Conservation (phyloP, 2,797 vertebrate species). For the Zalophus californianus region DNA sequence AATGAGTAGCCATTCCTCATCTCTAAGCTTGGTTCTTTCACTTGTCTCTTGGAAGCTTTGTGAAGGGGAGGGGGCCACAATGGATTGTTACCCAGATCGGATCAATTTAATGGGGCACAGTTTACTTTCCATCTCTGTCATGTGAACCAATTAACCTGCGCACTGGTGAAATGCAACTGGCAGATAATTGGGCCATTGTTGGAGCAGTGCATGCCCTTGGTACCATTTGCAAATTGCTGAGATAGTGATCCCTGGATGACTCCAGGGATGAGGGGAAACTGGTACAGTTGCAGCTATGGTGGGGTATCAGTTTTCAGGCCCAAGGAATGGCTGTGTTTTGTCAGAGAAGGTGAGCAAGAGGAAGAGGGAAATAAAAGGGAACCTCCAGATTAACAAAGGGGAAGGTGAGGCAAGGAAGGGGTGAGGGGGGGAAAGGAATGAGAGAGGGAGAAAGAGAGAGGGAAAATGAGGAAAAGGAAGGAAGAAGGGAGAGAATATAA, state of each 20-base stretch:
- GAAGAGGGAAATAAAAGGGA: background rate
- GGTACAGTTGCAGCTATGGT: background rate
- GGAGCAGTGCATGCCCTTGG: background rate
- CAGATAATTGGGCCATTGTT: slow-evolving; percentile 60
- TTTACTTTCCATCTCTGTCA: slow-evolving; percentile 62
- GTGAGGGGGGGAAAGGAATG: slow-evolving; percentile 63
- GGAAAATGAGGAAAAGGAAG: background rate
- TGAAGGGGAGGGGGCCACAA: slow-evolving; percentile 2
- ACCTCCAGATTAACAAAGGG: background rate
- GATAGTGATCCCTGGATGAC: slow-evolving; percentile 19
- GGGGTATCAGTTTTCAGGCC: background rate
- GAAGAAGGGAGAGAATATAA: background rate
- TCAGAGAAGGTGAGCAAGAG: background rate
- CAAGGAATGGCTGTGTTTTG: background rate
- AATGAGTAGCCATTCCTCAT: slow-evolving; percentile 53
- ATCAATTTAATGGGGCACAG: slow-evolving; percentile 24
- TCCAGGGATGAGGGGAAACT: background rate
- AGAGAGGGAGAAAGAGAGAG: background rate
- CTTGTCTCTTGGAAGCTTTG: slow-evolving; percentile 43
- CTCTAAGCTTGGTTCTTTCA: background rate
- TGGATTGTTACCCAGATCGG: slow-evolving; percentile 2
- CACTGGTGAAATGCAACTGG: background rate
- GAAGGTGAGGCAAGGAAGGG: background rate
- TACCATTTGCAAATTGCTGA: slow-evolving; percentile 30
- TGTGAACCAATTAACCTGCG: slow-evolving; percentile 54